Base-by-base conservation (phyloP, 2,888 invertebrate species). In the Parnassius mnemosyne region DNA sequence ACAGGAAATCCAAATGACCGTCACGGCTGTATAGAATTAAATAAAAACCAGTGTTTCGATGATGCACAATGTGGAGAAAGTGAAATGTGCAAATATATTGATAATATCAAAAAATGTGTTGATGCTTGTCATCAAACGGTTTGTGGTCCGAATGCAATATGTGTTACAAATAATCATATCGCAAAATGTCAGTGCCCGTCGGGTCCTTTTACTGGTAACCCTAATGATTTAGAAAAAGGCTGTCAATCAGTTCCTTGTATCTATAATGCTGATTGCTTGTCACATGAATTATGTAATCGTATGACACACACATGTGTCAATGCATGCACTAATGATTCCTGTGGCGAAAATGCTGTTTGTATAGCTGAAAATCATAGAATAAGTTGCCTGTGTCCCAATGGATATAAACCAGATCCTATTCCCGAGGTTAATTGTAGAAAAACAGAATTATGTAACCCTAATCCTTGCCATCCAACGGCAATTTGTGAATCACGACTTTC, bases 1-100 rank as follows among this genome's bases (percentile, higher is more conserved):
- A 93, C 94, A 11, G 98, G 98, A 47, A 98, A 98, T 89, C 96
- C 97, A 16, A 97, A 97, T 75, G 96, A 97, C 77, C 93, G 98
- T 34, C 95, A 95, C 69, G 98, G 98, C n/a, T 98, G 98, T 75
- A 93, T 94, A 71, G 93, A 93, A 12, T 83, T 95, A 1, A 92
- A 94, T 13, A 95, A 94, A 79, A 95, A 97, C 74, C 93, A 95
- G 79, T 98, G 98, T 75, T 90, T 92, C 12, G 94, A 94, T 51
- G 96, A 97, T 81, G 95, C 94, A 44, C 96, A 97, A 80, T 98
- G 97, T 75, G 88, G 95, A 43, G 97, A 97, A 87, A 95, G 94
- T 68, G 96, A 97, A 77, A 93, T 94, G 13, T 98, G 97, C 80
- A 93, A 93, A 75, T 92, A 92, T 71, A 87, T 93, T 53, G 92